A percentile compares a stretch with the other conserved stretches of the same genome.
phyloP scores from a whole-genome alignment of 1,140 invertebrate species.

The Panagrolaimus sp. region DNA sequence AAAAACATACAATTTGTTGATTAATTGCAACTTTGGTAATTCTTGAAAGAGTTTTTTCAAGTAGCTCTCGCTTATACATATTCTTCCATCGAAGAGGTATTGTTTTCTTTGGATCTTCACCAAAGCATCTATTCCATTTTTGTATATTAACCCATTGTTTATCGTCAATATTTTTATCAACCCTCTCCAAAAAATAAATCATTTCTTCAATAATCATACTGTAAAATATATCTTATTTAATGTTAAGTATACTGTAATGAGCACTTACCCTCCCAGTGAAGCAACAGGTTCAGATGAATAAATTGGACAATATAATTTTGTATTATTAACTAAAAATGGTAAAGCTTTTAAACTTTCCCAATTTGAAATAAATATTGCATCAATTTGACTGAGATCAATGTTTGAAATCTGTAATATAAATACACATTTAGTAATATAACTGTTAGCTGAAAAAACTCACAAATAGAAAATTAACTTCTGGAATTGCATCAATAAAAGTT shows the following conservation, averaged over 20 bases:
- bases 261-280: slow-evolving; percentile 77
- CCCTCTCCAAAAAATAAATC: slow-evolving; percentile 78
- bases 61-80: slow-evolving; percentile 74
- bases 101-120: neutral
- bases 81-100: slow-evolving; percentile 77
- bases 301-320: slow-evolving; percentile 68
- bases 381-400: slow-evolving; percentile 23
- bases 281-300: slow-evolving; percentile 94
- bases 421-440: neutral
- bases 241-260: neutral
- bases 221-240: slow-evolving; percentile 17
- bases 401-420: slow-evolving; percentile 25
- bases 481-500: slow-evolving; percentile 15
- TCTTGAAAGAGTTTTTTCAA: slow-evolving; percentile 75
- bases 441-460: slow-evolving; percentile 17
- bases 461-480: slow-evolving; percentile 35
- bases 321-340: slow-evolving; percentile 38
- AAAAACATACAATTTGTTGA: slow-evolving; percentile 74
- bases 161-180: slow-evolving; percentile 15
- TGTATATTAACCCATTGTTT: slow-evolving; percentile 6
- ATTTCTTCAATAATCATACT: slow-evolving; percentile 88
- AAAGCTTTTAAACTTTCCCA: slow-evolving; percentile 34
- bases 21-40: slow-evolving; percentile 90
- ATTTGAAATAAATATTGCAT: slow-evolving; percentile 40
- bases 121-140: neutral